Evolutionary conservation across 2,113 vertebrate genomes (phyloP), one percentile per base, ranked within the genome.

Genomic region (Phrynocephalus versicolor): DNA sequence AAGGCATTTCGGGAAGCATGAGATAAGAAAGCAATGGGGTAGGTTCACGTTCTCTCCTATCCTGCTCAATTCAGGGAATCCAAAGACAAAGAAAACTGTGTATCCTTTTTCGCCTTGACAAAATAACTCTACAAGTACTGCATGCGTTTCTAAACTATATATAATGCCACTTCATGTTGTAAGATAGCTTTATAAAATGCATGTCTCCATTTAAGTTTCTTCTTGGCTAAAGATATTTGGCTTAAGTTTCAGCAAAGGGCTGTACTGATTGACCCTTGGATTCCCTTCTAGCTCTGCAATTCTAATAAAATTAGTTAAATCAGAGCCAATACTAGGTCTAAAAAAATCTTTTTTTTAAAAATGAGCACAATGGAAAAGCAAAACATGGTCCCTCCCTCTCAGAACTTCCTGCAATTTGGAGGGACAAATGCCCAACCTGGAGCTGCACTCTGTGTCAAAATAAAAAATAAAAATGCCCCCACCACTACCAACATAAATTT

Each of bases 361-460:
- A 80, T 41, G 14, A 67, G 27, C 39, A 45, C 37, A 65, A n/a
- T 30, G 73, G 70, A 82, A 74, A 74, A 83, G 35, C 0, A 62
- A 73, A 71, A 83, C 16, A 64, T 81, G 81, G 2, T 0, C 1
- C 58, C 18, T 84, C 87, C n/a, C 27, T n/a, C 62, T 58, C 14
- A 10, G 58, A 86, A 85, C 76, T 57, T 87, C 14, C 70, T 72
- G 87, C 0, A 65, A 67, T 65, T n/a, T 45, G 67, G 10, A 70
- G 35, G 37, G 67, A 2, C 25, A 21, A 72, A 58, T 37, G 60
- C 57, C 70, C 35, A 83, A 39, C 27, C 55, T 57, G 51, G 35
- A 45, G 35, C 23, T 71, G 14, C 27, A 51, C 71, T 58, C 69
- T 71, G 69, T 21, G 23, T 73, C 18, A 73, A 60, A 41, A 35